Base-by-base conservation (phyloP, 2,113 vertebrate genomes). In the Pycnonotus jocosus region DNA sequence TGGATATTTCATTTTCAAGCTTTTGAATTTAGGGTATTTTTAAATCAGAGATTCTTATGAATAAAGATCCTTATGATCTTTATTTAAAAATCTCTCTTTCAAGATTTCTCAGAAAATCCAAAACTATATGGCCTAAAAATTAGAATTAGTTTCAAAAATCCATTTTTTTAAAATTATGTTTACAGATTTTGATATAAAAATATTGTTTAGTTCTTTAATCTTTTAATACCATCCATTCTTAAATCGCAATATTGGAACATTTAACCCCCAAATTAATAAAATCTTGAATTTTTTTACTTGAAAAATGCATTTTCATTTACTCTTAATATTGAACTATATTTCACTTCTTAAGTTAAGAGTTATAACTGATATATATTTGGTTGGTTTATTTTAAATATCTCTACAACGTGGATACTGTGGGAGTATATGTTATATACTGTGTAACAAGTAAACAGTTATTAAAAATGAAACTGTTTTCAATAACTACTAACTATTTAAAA, bases 101-200 rank as follows among this genome's bases (percentile, higher is more conserved):
- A 53, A 73, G 21, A 77, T 66, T 40, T 21, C 8, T 57, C 21
- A 70, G 31, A 72, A 73, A 73, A 70, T 24, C 3, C 25, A 33
- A 78, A 60, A 51, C 1, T 27, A 10, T 27, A 17, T 44, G 2
- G 3, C 6, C 24, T 65, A 35, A 68, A 70, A 5, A 24, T 47
- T 42, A 82, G 35, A 73, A 64, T 17, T 11, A 50, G 0, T 27
- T 85, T 66, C 4, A 18, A 69, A 92, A 54, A 64, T 25, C 2
- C 1, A 12, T 37, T 57, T 42, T 86, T 72, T 38, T 16, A 11
- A 10, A 48, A 37, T 22, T 45, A 0, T 0, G 2, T 57, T 42
- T 50, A 31, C 11, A 22, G 5, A 12, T 2, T 51, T 70, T 53
- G 15, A 71, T 44, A 7, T 28, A n/a, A 79, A 89, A 72, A 9